A percentile compares a stretch with the other conserved stretches of the same genome.
Conservation (phyloP, 2,113 vertebrate species). For the Rhabdornis inornatus region DNA sequence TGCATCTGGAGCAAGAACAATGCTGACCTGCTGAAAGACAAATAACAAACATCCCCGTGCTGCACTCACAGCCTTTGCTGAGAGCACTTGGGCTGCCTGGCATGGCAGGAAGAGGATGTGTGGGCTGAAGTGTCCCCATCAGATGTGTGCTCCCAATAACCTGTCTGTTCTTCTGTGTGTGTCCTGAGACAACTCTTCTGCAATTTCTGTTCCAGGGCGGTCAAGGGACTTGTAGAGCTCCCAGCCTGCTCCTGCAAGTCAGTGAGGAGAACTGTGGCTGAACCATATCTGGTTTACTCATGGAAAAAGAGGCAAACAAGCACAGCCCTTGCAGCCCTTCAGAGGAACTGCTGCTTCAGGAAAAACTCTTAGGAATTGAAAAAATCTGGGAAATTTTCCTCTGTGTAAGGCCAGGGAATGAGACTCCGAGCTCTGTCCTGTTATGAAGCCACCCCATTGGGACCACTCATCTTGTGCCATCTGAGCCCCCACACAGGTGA, state of each 20-base stretch:
- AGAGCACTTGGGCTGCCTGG: neutral
- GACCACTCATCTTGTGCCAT: neutral
- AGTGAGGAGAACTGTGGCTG: neutral
- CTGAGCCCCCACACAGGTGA: neutral
- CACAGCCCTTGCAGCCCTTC: neutral
- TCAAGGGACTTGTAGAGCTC: neutral
- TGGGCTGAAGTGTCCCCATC: neutral
- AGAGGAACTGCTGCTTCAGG: neutral
- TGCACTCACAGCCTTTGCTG: neutral
- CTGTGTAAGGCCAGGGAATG: fast-evolving
- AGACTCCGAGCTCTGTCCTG: neutral
- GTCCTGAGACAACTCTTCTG: neutral
- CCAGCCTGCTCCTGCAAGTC: neutral
- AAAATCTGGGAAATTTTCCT: neutral
- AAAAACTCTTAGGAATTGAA: neutral
- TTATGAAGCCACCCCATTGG: fast-evolving
- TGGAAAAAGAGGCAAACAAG: neutral
- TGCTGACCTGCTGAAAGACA: neutral
- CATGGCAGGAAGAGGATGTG: neutral
- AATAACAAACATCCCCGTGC: neutral
- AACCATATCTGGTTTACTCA: neutral
- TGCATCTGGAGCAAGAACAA: neutral
- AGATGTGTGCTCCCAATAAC: neutral
- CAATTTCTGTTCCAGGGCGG: neutral
- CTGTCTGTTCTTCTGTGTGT: fast-evolving